phyloP scores from a whole-genome alignment of 2,797 vertebrate genomes.

The Mormyrus proboscirostris region DNA sequence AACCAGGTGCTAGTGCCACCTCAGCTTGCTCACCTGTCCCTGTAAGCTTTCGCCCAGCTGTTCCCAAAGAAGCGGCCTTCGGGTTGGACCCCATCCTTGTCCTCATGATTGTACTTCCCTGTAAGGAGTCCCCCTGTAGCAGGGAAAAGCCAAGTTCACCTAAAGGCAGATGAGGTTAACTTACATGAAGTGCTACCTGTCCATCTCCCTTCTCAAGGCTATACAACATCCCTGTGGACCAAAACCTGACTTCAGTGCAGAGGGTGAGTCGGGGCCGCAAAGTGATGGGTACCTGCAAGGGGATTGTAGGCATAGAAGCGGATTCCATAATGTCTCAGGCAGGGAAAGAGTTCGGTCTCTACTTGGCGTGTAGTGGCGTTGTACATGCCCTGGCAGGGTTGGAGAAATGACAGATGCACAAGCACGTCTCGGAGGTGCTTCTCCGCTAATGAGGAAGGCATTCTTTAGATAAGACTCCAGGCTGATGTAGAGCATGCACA shows the following conservation, averaged over 20 bases:
- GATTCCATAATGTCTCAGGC: conserved; percentile 72
- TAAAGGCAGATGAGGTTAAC: neutral
- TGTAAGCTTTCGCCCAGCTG: conserved; percentile 72
- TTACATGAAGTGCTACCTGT: neutral
- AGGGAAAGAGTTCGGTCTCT: conserved; percentile 82
- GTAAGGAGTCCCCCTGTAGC: conserved; percentile 83
- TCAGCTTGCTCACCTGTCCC: conserved; percentile 64
- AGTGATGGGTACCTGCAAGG: conserved; percentile 71
- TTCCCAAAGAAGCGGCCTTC: conserved; percentile 84
- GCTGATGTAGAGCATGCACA: neutral
- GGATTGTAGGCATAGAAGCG: conserved; percentile 93
- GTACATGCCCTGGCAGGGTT: conserved; percentile 81
- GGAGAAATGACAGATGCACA: neutral
- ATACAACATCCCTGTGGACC: neutral
- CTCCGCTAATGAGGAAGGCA: neutral
- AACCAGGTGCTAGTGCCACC: neutral
- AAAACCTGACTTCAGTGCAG: neutral
- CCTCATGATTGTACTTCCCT: conserved; percentile 81
- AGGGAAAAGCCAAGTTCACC: neutral
- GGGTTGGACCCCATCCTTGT: conserved; percentile 70
- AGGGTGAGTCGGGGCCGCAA: neutral
- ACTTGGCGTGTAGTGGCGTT: conserved; percentile 87
- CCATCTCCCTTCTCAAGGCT: neutral
- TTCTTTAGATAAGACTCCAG: neutral
- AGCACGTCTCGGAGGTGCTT: neutral